A percentile compares a stretch with the other conserved stretches of the same genome.
Evolutionary conservation across 1,140 invertebrate species (phyloP).

Genomic region (Ruditapes philippinarum): DNA sequence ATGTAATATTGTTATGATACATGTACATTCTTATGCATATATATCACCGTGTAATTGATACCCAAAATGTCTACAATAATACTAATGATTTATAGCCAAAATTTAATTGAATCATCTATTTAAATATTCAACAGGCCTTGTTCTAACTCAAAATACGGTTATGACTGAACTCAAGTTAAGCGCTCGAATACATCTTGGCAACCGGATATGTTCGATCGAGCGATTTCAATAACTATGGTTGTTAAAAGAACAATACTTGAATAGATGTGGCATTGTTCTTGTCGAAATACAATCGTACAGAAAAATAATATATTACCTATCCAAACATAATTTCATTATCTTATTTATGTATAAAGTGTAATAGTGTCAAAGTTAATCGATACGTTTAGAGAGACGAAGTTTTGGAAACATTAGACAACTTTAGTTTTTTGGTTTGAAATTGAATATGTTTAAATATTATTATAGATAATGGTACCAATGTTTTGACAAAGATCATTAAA

Average conservation of each 20-base stretch:
- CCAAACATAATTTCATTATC: constrained; percentile 14
- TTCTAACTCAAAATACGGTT: not conserved
- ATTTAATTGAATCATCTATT: not conserved
- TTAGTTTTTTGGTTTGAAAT: not conserved
- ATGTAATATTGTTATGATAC: too few relatives aligned
- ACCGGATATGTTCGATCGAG: constrained; percentile 33
- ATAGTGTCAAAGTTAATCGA: constrained; percentile 1
- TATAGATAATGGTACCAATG: too few relatives aligned
- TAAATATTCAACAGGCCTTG: not conserved
- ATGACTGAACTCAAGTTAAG: constrained; percentile 23
- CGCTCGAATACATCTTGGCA: constrained; percentile 35
- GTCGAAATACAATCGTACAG: not conserved
- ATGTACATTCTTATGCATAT: not conserved
- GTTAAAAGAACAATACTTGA: not conserved
- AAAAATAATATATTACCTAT: constrained; percentile 7
- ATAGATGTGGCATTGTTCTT: constrained; percentile 8
- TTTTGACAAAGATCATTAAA: not conserved
- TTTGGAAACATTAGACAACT: not conserved
- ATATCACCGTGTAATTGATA: not conserved
- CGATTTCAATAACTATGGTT: constrained; percentile 13
- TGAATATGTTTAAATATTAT: not conserved
- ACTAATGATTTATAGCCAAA: constrained; percentile 3
- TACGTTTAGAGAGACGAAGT: not conserved
- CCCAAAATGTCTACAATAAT: not conserved
- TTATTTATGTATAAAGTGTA: not conserved